phyloP scores from a whole-genome alignment of 2,888 invertebrate genomes.

The Xylota segnis region DNA sequence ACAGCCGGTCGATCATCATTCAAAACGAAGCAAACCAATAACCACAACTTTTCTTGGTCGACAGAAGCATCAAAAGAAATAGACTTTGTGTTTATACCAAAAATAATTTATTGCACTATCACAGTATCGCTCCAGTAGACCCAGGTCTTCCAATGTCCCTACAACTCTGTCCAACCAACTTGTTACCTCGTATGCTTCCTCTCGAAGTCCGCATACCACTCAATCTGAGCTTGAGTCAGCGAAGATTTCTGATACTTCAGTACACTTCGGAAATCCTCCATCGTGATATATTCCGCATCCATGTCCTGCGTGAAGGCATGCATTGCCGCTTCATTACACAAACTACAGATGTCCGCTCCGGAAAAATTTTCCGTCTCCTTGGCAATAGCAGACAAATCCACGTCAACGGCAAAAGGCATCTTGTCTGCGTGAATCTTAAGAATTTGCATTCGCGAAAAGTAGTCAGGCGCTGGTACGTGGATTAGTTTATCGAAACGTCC shows the following conservation, averaged over 20 bases:
- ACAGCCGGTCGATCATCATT: too few species aligned
- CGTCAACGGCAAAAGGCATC: conserved; percentile 84
- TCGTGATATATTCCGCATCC: conserved; percentile 80
- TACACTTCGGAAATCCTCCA: conserved; percentile 83
- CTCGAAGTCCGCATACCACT: conserved; percentile 83
- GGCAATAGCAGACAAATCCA: conserved; percentile 84
- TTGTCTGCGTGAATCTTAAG: conserved; percentile 84
- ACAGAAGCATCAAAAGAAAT: background rate
- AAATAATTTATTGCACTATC: conserved; percentile 20
- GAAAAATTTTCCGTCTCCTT: conserved; percentile 85
- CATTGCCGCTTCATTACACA: conserved; percentile 88
- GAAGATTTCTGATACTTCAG: conserved; percentile 84
- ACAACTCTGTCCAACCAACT: background rate
- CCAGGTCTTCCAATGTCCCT: background rate
- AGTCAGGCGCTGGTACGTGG: conserved; percentile 87
- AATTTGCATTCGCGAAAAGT: conserved; percentile 85
- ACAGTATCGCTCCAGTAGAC: background rate
- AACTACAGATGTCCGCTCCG: conserved; percentile 87
- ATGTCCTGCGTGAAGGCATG: conserved; percentile 86
- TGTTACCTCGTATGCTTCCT: conserved; percentile 77
- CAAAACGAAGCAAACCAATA: too few species aligned
- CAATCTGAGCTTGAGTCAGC: conserved; percentile 82
- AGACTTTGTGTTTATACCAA: background rate
- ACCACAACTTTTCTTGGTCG: background rate
- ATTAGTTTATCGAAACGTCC: conserved; percentile 88